These are phyloP conservation scores for Andrena flavipes DNA, from an alignment of 2,888 invertebrate species.

Conservation along the genomic window DNA sequence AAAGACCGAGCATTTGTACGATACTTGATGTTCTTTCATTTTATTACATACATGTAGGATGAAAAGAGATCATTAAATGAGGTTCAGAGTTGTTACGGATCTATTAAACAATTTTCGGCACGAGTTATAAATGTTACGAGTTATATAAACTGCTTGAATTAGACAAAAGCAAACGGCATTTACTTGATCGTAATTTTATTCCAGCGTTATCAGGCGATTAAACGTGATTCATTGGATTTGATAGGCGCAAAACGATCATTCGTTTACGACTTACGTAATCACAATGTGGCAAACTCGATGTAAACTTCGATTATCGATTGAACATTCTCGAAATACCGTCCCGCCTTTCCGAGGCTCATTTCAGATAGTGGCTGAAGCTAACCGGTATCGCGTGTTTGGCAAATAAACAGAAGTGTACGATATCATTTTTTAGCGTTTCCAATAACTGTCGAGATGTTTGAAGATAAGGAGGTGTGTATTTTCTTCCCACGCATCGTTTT, in stretches of 20 bases:
- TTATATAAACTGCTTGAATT: slow-evolving; percentile 1
- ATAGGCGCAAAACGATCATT: background rate
- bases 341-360: slow-evolving; percentile 19
- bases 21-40: background rate
- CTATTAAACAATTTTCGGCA: background rate
- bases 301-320: slow-evolving; percentile 52
- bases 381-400: slow-evolving; percentile 45
- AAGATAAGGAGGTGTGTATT: slow-evolving; percentile 47
- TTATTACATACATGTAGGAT: background rate
- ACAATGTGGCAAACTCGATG: slow-evolving; percentile 10
- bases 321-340: slow-evolving; percentile 3
- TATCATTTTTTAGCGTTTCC: slow-evolving; percentile 15
- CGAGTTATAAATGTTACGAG: too few relatives aligned
- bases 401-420: slow-evolving; percentile 37
- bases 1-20: background rate
- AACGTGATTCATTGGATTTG: background rate
- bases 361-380: slow-evolving; percentile 46
- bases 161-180: background rate
- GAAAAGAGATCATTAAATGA: background rate
- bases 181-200: slow-evolving; percentile 34
- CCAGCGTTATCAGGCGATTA: slow-evolving; percentile 7
- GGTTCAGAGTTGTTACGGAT: background rate
- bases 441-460: slow-evolving; percentile 37
- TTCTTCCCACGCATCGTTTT: background rate
- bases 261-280: slow-evolving; percentile 34